A percentile compares a stretch with the other conserved stretches of the same genome.
Conservation (phyloP, 2,888 invertebrate species). For the Drosophila phalerata region DNA sequence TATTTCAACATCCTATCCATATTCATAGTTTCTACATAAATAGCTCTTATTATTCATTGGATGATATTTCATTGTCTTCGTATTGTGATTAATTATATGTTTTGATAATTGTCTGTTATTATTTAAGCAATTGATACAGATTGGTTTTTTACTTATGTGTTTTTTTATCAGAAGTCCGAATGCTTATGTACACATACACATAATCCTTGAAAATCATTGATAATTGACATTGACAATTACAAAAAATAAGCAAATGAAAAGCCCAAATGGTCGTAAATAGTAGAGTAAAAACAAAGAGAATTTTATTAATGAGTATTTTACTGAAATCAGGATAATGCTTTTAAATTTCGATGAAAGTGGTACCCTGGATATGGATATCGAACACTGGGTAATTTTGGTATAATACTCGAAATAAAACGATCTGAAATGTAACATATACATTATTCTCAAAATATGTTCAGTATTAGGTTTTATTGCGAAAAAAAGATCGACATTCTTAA, state of each 20-base stretch:
- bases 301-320: background rate
- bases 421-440: too few relatives aligned
- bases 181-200: slow-evolving; percentile 22
- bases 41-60: slow-evolving; percentile 74
- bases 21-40: slow-evolving; percentile 51
- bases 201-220: slow-evolving; percentile 10
- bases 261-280: background rate
- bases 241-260: background rate
- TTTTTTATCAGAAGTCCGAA: slow-evolving; percentile 7
- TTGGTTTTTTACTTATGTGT: background rate
- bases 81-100: slow-evolving; percentile 53
- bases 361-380: background rate
- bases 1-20: slow-evolving; percentile 55
- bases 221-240: slow-evolving; percentile 6
- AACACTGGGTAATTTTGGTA: background rate
- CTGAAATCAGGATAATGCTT: background rate
- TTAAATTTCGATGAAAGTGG: background rate
- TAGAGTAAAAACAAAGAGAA: background rate
- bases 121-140: slow-evolving; percentile 26
- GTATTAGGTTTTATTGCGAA: too few relatives aligned
- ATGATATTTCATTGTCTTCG: slow-evolving; percentile 81
- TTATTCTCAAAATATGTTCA: too few relatives aligned
- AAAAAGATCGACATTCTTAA: too few relatives aligned
- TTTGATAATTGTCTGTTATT: slow-evolving; percentile 30
- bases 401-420: background rate